A percentile compares a stretch with the other conserved stretches of the same genome.
These are phyloP conservation scores for Lepilemur septentrionalis DNA, from an alignment of 2,797 vertebrate genomes.

Conservation along the genomic window DNA sequence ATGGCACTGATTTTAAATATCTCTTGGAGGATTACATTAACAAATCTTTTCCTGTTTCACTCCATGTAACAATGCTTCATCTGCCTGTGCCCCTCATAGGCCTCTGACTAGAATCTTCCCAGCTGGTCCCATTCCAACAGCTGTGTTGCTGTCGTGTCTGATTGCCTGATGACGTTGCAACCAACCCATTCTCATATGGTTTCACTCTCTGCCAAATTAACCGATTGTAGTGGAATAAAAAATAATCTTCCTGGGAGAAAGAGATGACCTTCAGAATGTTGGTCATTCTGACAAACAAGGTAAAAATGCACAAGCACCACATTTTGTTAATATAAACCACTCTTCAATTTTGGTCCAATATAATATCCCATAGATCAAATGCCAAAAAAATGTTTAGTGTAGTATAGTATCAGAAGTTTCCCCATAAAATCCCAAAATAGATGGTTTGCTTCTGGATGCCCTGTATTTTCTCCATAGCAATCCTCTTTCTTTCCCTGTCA, in stretches of 20 bases:
- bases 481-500: neutral
- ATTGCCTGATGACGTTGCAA: slow-evolving; percentile 67
- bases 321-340: neutral
- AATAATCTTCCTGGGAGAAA: slow-evolving; percentile 63
- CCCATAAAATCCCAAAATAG: neutral
- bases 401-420: neutral
- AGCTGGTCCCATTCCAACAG: slow-evolving; percentile 39
- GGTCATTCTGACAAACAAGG: neutral
- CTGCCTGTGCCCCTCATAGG: neutral
- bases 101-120: neutral
- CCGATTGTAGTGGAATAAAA: slow-evolving; percentile 69
- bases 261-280: slow-evolving; percentile 60
- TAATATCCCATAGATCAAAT: neutral
- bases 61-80: slow-evolving; percentile 4
- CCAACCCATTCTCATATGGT: slow-evolving; percentile 48
- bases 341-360: neutral
- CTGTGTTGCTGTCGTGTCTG: slow-evolving; percentile 69
- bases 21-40: slow-evolving; percentile 53
- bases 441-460: neutral
- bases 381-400: neutral
- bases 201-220: slow-evolving; percentile 63
- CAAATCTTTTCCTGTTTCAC: slow-evolving; percentile 41
- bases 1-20: slow-evolving; percentile 33
- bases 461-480: neutral
- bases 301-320: neutral